Evolutionary conservation across 2,113 vertebrate genomes (phyloP).

Genomic region (Pygoscelis antarcticus): DNA sequence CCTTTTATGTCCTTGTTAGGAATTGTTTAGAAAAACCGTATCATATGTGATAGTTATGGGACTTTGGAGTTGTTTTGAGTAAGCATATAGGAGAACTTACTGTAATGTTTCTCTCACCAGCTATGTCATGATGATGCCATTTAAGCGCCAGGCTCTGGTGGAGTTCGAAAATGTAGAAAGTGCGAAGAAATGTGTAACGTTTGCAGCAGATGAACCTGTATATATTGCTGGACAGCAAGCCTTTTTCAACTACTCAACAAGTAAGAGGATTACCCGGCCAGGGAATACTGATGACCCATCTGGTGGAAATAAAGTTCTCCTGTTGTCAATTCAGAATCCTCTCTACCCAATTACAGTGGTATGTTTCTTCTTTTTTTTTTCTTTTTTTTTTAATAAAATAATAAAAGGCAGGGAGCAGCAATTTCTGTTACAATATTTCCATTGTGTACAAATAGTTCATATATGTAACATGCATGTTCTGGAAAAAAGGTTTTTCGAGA

Average conservation of each 20-base stretch:
- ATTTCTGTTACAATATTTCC: background rate
- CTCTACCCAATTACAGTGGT: slow-evolving; percentile 96
- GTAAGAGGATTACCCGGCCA: slow-evolving; percentile 91
- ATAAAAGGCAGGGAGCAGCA: background rate
- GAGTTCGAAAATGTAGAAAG: slow-evolving; percentile 90
- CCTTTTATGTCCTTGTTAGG: background rate
- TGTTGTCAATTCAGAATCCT: slow-evolving; percentile 93
- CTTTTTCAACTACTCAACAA: slow-evolving; percentile 96
- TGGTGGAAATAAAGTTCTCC: slow-evolving; percentile 91
- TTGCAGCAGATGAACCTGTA: slow-evolving; percentile 82
- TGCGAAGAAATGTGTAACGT: slow-evolving; percentile 86
- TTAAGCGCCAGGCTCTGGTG: slow-evolving; percentile 92
- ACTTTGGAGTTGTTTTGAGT: background rate
- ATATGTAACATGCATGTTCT: background rate
- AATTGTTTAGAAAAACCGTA: background rate
- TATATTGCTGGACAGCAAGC: slow-evolving; percentile 91
- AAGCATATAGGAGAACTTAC: background rate
- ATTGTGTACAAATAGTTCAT: background rate
- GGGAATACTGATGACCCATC: slow-evolving; percentile 89
- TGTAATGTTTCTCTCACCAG: slow-evolving; percentile 61
- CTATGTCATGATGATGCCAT: slow-evolving; percentile 98
- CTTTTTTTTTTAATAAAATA: background rate
- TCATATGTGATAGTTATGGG: accelerated
- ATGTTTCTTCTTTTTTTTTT: slow-evolving; percentile 6
- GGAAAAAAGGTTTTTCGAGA: background rate